A percentile compares a stretch with the other conserved stretches of the same genome.
Evolutionary conservation across 2,113 vertebrate genomes (phyloP).

Genomic region (Tyto alba): DNA sequence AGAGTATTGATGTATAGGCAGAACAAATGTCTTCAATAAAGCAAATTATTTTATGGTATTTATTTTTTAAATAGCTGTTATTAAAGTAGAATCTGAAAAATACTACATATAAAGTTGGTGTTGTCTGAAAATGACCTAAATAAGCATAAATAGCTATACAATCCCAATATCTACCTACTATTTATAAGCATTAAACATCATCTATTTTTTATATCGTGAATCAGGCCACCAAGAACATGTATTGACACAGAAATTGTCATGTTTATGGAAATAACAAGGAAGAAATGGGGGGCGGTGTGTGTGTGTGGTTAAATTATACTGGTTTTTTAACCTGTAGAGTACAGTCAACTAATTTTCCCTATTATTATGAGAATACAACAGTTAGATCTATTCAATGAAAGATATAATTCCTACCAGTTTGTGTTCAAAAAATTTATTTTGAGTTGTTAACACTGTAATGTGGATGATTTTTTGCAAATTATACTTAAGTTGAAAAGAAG

Average conservation of each 20-base stretch:
- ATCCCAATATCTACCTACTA: neutral
- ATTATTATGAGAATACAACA: neutral
- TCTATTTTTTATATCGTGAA: neutral
- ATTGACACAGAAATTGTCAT: neutral
- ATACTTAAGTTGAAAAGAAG: neutral
- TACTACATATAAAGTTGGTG: neutral
- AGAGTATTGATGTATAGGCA: neutral
- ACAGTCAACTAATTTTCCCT: neutral
- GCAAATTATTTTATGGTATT: neutral
- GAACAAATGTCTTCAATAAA: neutral
- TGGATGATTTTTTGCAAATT: neutral
- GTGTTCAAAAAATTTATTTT: neutral
- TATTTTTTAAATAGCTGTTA: neutral
- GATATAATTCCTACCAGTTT: neutral
- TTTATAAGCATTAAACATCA: neutral
- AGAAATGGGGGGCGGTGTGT: too few species aligned
- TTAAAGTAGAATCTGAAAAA: neutral
- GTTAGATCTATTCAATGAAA: neutral
- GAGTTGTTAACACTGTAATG: neutral
- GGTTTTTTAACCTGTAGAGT: neutral
- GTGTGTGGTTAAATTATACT: fast-evolving
- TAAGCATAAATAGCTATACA: neutral
- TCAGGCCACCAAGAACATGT: neutral
- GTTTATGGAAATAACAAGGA: neutral
- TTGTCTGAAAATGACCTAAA: neutral